phyloP scores from a whole-genome alignment of 2,797 vertebrate genomes.

The Acomys russatus region DNA sequence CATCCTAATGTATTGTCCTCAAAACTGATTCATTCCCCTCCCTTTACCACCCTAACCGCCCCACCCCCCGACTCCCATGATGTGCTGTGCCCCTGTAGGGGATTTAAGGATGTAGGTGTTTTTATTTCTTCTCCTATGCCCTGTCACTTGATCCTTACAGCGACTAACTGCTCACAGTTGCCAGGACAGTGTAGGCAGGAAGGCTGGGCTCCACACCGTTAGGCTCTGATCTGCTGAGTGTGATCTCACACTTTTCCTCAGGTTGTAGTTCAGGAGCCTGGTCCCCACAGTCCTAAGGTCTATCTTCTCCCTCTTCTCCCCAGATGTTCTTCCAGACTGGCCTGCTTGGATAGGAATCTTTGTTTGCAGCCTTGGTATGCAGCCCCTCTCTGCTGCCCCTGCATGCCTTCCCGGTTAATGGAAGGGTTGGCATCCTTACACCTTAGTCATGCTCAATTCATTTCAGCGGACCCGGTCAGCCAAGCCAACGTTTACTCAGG shows the following conservation, averaged over 20 bases:
- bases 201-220: not conserved
- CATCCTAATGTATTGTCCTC: not conserved
- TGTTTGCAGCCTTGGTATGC: constrained; percentile 61
- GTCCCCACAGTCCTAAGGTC: not conserved
- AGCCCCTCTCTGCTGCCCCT: constrained; percentile 55
- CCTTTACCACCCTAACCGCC: not conserved
- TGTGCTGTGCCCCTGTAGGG: not conserved
- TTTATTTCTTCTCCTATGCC: not conserved
- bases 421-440: constrained; percentile 74
- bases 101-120: not conserved
- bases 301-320: constrained; percentile 27
- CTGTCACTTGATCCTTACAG: not conserved
- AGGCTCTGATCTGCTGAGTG: not conserved
- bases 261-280: not conserved
- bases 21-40: not conserved
- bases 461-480: constrained; percentile 63
- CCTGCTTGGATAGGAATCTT: constrained; percentile 53
- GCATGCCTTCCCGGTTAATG: constrained; percentile 77
- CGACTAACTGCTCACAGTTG: not conserved
- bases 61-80: not conserved
- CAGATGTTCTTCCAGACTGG: not conserved
- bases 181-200: not conserved
- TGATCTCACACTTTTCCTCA: not conserved
- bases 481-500: constrained; percentile 82
- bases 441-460: constrained; percentile 75